Evolutionary conservation across 2,113 vertebrate genomes (phyloP).

Genomic region (Thunnus maccoyii): DNA sequence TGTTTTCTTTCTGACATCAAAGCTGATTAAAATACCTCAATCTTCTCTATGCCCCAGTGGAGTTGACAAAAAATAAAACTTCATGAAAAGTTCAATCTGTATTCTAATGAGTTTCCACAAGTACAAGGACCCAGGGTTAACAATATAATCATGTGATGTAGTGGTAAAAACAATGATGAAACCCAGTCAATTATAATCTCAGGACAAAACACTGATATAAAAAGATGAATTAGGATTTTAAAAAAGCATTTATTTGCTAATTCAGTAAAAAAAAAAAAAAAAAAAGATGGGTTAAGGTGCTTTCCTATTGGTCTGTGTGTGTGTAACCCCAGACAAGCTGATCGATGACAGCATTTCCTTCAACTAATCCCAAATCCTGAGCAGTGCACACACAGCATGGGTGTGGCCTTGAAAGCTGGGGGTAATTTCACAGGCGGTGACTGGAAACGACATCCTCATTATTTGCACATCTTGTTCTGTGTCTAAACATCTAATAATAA

Average conservation of each 20-base stretch:
- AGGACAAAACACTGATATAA: not conserved
- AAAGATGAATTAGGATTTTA: not conserved
- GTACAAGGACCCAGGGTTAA: not conserved
- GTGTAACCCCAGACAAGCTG: not conserved
- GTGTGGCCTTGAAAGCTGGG: conserved; percentile 3
- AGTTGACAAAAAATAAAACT: conserved; percentile 18
- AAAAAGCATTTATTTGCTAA: not conserved
- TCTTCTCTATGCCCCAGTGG: conserved; percentile 22
- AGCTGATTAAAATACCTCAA: conserved; percentile 58
- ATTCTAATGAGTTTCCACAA: conserved; percentile 26
- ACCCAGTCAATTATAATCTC: too few relatives aligned
- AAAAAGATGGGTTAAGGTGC: conserved; percentile 1
- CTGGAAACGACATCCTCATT: conserved; percentile 49
- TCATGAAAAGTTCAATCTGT: conserved; percentile 14
- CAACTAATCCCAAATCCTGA: conserved; percentile 45
- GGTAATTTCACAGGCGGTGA: conserved; percentile 26
- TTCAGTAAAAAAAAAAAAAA: not conserved
- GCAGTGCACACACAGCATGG: conserved; percentile 8
- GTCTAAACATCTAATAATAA: conserved; percentile 30
- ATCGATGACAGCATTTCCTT: conserved; percentile 39
- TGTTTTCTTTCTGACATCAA: conserved; percentile 60
- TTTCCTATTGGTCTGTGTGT: conserved; percentile 29
- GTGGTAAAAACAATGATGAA: not conserved
- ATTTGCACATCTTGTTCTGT: conserved; percentile 36
- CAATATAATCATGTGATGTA: conserved; percentile 1